phyloP scores from a whole-genome alignment of 2,797 vertebrate species.

The Danio tinwini region DNA sequence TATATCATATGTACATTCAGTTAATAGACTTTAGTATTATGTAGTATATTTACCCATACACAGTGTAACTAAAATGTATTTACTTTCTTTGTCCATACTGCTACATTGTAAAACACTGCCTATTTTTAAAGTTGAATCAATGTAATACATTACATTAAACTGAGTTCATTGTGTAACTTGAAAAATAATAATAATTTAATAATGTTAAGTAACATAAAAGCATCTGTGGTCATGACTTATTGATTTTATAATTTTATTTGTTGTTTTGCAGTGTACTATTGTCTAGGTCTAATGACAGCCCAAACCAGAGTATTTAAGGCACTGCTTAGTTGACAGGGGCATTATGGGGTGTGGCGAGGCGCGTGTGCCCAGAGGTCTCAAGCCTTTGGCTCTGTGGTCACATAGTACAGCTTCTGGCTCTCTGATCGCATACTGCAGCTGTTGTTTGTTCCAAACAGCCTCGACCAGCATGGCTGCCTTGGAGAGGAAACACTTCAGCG shows the following conservation, averaged over 20 bases:
- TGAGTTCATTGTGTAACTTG: no score
- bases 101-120: no score
- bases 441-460: slow-evolving; percentile 79
- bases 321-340: slow-evolving; percentile 50
- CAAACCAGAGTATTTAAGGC: slow-evolving; percentile 8
- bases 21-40: background rate
- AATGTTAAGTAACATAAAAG: no score
- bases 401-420: slow-evolving; percentile 71
- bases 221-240: no score
- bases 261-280: no score
- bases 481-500: slow-evolving; percentile 66
- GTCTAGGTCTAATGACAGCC: background rate
- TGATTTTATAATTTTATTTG: no score
- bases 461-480: slow-evolving; percentile 64
- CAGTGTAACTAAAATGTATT: background rate
- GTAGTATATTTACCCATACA: background rate
- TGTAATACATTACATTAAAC: no score
- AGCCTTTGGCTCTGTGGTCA: slow-evolving; percentile 65
- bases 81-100: background rate
- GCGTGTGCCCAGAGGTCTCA: slow-evolving; percentile 64
- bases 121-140: no score
- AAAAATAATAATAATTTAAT: no score
- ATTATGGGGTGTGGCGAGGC: slow-evolving; percentile 59
- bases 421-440: slow-evolving; percentile 73
- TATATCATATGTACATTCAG: no score